Conservation (phyloP, 2,113 vertebrate genomes). For the Panthera leo region DNA sequence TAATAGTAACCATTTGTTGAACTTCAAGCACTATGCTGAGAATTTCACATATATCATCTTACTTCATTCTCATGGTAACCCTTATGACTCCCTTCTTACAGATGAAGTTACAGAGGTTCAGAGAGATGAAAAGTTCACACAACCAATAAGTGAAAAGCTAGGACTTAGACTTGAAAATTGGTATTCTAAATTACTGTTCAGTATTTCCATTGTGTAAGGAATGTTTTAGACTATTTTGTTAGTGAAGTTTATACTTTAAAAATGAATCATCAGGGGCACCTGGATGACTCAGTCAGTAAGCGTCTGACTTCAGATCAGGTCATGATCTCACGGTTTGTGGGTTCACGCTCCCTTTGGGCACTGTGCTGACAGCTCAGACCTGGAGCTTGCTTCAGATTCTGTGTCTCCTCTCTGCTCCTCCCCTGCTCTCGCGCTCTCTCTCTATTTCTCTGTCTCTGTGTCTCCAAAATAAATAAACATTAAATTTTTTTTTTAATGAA, state of each 20-base stretch:
- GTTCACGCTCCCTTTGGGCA: neutral
- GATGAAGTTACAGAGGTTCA: neutral
- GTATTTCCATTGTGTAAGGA: neutral
- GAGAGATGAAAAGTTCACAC: slow-evolving; percentile 4
- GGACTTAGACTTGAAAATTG: neutral
- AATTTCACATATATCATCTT: slow-evolving; percentile 6
- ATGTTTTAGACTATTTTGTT: slow-evolving; percentile 38
- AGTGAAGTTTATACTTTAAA: slow-evolving; percentile 42
- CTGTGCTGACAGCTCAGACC: too few relatives aligned
- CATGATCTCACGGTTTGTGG: neutral
- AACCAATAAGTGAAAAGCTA: neutral
- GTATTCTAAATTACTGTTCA: slow-evolving; percentile 10
- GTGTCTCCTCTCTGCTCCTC: neutral
- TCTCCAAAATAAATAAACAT: neutral
- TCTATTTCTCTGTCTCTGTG: neutral
- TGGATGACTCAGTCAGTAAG: neutral
- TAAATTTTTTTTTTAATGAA: neutral
- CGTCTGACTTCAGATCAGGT: neutral
- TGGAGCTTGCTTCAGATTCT: neutral
- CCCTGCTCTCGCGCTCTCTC: neutral
- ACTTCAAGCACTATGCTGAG: neutral
- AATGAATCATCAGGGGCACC: neutral
- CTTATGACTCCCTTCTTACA: neutral
- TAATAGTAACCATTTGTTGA: neutral
- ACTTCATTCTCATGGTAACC: neutral